Conservation (phyloP, 2,797 vertebrate species). For the Scolopax bukidnonensis region DNA sequence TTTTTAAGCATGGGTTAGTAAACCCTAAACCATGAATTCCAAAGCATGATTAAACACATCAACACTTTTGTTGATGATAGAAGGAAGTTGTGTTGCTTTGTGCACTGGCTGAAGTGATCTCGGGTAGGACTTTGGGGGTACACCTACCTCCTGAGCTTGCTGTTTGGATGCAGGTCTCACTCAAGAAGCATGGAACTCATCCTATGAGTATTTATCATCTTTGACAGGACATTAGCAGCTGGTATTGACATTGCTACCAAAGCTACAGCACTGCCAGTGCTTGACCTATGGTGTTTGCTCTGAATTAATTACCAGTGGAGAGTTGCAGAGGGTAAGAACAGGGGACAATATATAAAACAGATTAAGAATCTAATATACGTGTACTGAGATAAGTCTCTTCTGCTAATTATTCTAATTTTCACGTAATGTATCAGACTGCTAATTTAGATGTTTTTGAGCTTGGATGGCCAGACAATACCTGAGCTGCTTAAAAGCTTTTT, state of each 20-base stretch:
- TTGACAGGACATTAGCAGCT: background rate
- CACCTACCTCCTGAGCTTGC: background rate
- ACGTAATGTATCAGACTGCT: background rate
- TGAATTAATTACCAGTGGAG: background rate
- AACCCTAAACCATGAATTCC: background rate
- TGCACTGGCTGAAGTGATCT: accelerated
- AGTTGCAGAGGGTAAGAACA: background rate
- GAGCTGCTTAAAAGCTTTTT: background rate
- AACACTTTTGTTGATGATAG: background rate
- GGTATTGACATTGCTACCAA: background rate
- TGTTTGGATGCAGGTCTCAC: background rate
- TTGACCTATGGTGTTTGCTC: background rate
- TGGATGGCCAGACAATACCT: background rate
- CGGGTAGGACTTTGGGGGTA: background rate
- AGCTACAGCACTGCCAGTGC: background rate
- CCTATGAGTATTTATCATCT: background rate
- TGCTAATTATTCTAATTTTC: background rate
- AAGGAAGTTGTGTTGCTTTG: background rate
- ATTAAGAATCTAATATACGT: background rate
- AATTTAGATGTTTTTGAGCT: background rate
- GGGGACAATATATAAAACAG: background rate
- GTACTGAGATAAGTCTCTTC: background rate
- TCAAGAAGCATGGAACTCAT: background rate
- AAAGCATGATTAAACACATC: background rate
- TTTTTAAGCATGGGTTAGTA: background rate